Conservation (phyloP, 1,140 invertebrate genomes). For the Chlorops oryzae region DNA sequence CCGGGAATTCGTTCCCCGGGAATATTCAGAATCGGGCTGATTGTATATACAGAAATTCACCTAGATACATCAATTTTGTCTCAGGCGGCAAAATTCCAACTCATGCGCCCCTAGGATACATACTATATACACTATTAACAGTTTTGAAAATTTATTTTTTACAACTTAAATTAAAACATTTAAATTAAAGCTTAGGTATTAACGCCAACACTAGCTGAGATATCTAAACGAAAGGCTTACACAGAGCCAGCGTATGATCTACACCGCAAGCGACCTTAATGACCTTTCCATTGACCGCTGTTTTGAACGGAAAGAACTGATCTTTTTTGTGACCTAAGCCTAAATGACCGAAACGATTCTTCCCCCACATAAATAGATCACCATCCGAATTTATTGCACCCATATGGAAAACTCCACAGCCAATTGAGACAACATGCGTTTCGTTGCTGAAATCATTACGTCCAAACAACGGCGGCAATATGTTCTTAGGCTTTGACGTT, state of each 20-base stretch:
- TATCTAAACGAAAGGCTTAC: conserved; percentile 61
- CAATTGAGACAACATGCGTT: conserved; percentile 59
- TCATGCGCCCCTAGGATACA: no score
- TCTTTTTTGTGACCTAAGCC: conserved; percentile 73
- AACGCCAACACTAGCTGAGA: background rate
- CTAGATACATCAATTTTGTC: no score
- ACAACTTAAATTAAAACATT: no score
- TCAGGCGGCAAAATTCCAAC: no score
- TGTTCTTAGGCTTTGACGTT: conserved; percentile 58
- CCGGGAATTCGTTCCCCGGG: no score
- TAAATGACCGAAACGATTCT: conserved; percentile 74
- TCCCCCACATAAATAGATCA: conserved; percentile 86
- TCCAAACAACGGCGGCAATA: conserved; percentile 79
- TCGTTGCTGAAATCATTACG: conserved; percentile 72
- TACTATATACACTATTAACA: no score
- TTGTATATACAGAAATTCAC: no score
- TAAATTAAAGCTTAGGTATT: background rate
- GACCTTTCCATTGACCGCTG: conserved; percentile 68
- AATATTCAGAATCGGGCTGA: no score
- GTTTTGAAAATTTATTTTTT: no score
- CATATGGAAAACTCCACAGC: conserved; percentile 70
- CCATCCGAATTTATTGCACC: conserved; percentile 73
- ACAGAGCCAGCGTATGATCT: conserved; percentile 76
- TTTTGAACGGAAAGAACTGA: conserved; percentile 84
- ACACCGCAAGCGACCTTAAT: conserved; percentile 69